phyloP scores from a whole-genome alignment of 2,797 vertebrate species.

The Perdix hodgsoniae region DNA sequence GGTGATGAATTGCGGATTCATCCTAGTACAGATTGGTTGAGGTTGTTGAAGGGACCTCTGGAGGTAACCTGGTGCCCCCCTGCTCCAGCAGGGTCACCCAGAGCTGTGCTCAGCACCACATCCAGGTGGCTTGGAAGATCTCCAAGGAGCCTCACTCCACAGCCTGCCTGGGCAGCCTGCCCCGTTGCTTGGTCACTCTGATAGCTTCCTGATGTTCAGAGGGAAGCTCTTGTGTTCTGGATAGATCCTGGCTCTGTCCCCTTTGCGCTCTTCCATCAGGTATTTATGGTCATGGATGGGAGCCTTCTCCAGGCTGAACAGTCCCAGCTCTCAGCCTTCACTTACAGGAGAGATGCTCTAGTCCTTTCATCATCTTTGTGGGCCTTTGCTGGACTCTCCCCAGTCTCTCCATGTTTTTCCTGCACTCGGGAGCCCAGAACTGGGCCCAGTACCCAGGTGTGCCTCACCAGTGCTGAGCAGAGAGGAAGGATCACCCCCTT shows the following conservation, averaged over 20 bases:
- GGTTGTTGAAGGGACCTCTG: not conserved
- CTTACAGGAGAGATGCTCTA: not conserved
- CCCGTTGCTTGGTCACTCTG: not conserved
- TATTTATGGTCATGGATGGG: not conserved
- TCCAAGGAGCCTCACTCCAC: not conserved
- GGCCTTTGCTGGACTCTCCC: not conserved
- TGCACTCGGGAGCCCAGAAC: not conserved
- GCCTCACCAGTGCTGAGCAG: not conserved
- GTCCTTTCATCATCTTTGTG: not conserved
- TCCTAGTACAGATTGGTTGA: not conserved
- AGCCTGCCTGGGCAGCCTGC: not conserved
- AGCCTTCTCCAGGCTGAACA: not conserved
- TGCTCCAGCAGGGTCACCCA: not conserved
- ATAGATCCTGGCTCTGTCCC: not conserved
- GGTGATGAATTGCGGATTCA: not conserved
- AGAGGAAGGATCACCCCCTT: not conserved
- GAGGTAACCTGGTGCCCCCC: not conserved
- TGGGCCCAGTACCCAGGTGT: not conserved
- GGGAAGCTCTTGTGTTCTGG: not conserved
- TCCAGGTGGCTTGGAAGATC: not conserved
- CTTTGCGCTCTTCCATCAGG: not conserved
- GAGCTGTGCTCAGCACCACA: not conserved
- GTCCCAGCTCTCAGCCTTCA: not conserved
- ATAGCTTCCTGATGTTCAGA: not conserved
- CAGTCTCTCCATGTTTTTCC: not conserved